Conservation (phyloP, 2,888 invertebrate genomes). For the Rhagonycha lutea region DNA sequence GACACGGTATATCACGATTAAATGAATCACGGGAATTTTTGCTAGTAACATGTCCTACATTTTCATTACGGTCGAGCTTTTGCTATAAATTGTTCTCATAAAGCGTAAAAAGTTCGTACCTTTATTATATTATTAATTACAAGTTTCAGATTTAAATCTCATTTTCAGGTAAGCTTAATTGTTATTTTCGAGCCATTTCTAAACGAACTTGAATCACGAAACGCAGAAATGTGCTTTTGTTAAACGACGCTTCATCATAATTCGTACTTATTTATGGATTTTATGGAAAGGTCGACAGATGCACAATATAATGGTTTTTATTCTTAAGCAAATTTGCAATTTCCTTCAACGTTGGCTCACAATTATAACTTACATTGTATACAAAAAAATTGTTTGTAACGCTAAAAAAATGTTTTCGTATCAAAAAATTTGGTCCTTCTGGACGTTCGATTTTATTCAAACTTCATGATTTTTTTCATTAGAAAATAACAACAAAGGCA, state of each 20-base stretch:
- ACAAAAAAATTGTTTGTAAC: not conserved
- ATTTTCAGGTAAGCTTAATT: not conserved
- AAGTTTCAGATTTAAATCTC: not conserved
- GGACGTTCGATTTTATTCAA: not conserved
- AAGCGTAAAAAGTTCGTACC: not conserved
- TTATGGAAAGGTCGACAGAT: not conserved
- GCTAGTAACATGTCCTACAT: not conserved
- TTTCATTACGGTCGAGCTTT: not conserved
- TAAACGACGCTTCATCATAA: not conserved
- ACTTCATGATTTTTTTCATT: slow-evolving; percentile 3
- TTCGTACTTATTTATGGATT: not conserved
- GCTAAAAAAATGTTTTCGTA: not conserved
- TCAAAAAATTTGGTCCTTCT: not conserved
- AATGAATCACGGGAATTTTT: slow-evolving; percentile 3
- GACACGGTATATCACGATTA: slow-evolving; percentile 1
- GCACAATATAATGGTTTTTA: not conserved
- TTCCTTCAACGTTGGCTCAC: not conserved
- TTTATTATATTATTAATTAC: not conserved
- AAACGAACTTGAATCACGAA: not conserved
- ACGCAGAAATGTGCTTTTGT: not conserved
- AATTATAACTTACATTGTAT: not conserved
- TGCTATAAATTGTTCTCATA: not conserved
- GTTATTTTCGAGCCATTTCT: not conserved
- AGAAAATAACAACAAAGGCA: slow-evolving; percentile 13
- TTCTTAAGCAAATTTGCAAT: not conserved